phyloP scores from a whole-genome alignment of 2,113 vertebrate genomes.

The Tychaedon coryphoeus region DNA sequence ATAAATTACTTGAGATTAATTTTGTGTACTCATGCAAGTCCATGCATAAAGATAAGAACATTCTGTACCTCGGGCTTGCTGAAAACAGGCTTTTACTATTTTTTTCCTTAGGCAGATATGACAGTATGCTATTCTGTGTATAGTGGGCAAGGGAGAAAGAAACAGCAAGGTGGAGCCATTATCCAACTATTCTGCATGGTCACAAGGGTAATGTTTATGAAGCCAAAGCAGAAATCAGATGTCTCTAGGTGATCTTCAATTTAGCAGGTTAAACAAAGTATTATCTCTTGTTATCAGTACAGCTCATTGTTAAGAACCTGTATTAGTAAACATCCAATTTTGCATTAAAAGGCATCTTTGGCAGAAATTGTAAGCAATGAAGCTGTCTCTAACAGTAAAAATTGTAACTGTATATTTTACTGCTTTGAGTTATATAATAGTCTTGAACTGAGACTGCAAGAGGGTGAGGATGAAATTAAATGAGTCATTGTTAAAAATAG shows the following conservation, averaged over 20 bases:
- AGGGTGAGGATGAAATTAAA: conserved; percentile 18
- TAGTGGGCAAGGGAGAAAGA: neutral
- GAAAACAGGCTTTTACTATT: neutral
- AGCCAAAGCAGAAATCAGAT: neutral
- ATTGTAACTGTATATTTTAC: neutral
- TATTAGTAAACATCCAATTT: neutral
- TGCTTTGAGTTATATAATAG: neutral
- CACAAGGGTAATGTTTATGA: neutral
- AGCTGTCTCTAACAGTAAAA: neutral
- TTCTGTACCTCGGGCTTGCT: neutral
- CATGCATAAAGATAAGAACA: neutral
- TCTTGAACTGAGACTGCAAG: neutral
- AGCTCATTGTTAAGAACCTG: neutral
- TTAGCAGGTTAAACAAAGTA: neutral
- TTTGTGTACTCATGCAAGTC: neutral
- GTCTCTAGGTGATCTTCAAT: neutral
- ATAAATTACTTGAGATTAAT: neutral
- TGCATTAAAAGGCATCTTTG: neutral
- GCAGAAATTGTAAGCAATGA: neutral
- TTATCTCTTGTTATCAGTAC: neutral
- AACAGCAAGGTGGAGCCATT: neutral
- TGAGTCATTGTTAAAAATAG: conserved; percentile 50
- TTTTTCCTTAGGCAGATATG: neutral
- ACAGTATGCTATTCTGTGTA: neutral
- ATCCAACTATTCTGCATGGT: neutral